Percentiles rank a stretch among this genome's conserved stretches.
Conservation (phyloP, 2,888 invertebrate species). For the Leucoma salicis region DNA sequence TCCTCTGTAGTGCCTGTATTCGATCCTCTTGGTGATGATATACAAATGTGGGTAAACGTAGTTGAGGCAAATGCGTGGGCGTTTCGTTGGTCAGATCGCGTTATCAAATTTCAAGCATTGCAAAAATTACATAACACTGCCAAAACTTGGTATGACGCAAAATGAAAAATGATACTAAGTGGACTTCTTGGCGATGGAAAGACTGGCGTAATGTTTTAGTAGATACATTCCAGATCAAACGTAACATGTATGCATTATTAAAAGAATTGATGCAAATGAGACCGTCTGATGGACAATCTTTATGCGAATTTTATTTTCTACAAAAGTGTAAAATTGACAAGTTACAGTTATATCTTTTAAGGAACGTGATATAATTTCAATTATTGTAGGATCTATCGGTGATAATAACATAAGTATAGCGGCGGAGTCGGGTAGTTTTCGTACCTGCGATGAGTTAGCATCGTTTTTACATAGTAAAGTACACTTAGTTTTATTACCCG, state of each 20-base stretch:
- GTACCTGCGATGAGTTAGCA: constrained; percentile 26
- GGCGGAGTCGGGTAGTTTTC: constrained; percentile 26
- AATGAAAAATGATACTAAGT: constrained; percentile 10
- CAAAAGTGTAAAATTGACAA: constrained; percentile 4
- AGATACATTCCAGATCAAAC: constrained; percentile 11
- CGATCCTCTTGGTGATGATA: not conserved
- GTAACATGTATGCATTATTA: constrained; percentile 21
- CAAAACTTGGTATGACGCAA: constrained; percentile 31
- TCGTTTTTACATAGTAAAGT: constrained; percentile 1
- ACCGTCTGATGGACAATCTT: constrained; percentile 17
- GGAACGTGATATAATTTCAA: not conserved
- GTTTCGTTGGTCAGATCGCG: constrained; percentile 29
- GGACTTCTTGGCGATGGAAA: constrained; percentile 33
- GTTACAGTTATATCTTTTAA: not conserved
- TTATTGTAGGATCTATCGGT: not conserved
- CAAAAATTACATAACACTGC: constrained; percentile 30
- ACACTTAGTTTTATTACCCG: too few species aligned
- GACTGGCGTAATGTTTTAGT: constrained; percentile 29
- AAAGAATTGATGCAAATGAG: constrained; percentile 13
- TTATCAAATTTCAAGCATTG: constrained; percentile 15
- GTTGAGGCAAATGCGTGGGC: constrained; percentile 30
- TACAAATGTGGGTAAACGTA: constrained; percentile 31
- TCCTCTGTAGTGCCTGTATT: constrained; percentile 1
- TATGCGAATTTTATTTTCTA: constrained; percentile 31
- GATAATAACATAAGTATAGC: constrained; percentile 21